Evolutionary conservation across 1,140 invertebrate species (phyloP), one percentile per base, ranked within the genome.

Genomic region (Phthorimaea operculella): DNA sequence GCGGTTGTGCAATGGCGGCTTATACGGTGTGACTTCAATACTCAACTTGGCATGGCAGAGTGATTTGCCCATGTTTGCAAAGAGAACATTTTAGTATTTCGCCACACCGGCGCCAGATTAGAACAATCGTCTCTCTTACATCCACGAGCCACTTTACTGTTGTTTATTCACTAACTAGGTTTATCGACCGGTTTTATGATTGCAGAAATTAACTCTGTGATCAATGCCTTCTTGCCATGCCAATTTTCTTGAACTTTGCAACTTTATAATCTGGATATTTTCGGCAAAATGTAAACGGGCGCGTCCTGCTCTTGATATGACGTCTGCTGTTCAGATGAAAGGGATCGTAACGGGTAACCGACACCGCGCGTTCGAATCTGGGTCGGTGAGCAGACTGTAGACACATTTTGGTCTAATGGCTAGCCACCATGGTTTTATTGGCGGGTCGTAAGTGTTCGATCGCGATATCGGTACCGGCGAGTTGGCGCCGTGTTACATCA

Each of bases 401-500:
- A 39, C 36, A 39, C 36, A 39, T 39, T 39, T 39, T 39, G 36
- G 36, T 39, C 36, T 39, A 39, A 39, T 39, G 36, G 36, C 36
- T 39, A n/a, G 36, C 36, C 36, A 39, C 36, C 36, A 39, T 39
- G 36, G n/a, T 39, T 39, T 39, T 39, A 39, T 39, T 39, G 36
- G 36, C 36, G 10, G 36, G 36, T 39, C 36, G 21, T 28, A 28
- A n/a, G 10, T 39, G 36, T 39, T 39, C n/a, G 36, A 39, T 39
- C 36, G 36, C 10, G 36, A 39, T 39, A 39, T 39, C 36, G 36
- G 44, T 17, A 47, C 11, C 44, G 44, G 11, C 44, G n/a, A 5
- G 8, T 16, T 17, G 44, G 44, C 44, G 44, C 44, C 44, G n/a
- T 60, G 64, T 79, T 78, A 78, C 76, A 75, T 79, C 75, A 82